A percentile compares a stretch with the other conserved stretches of the same genome.
Evolutionary conservation across 2,888 invertebrate species (phyloP).

Genomic region (Oscheius onirici): DNA sequence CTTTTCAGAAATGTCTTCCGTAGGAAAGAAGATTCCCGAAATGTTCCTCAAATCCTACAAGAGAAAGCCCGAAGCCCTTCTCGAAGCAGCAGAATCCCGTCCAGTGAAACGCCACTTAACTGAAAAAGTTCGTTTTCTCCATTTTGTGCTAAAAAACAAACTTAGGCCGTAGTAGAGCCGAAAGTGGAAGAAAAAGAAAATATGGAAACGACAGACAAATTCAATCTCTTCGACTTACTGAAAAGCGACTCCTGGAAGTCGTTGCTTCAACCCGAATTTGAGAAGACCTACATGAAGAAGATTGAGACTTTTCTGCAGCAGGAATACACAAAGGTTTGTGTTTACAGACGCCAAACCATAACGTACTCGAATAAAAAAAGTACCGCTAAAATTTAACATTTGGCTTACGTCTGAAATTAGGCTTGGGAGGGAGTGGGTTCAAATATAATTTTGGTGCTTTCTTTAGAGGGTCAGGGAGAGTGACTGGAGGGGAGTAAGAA

Average conservation of each 20-base stretch:
- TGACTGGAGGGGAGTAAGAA: too few species aligned
- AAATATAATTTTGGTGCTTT: too few species aligned
- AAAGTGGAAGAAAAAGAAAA: neutral
- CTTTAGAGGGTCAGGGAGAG: too few species aligned
- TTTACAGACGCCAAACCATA: too few species aligned
- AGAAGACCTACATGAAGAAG: slow-evolving; percentile 68
- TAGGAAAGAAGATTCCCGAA: slow-evolving; percentile 38
- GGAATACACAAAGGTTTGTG: slow-evolving; percentile 55
- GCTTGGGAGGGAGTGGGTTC: too few species aligned
- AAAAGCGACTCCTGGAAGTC: slow-evolving; percentile 36
- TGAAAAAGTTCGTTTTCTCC: neutral
- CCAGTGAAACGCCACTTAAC: neutral
- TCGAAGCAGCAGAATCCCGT: slow-evolving; percentile 2
- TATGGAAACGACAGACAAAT: slow-evolving; percentile 6
- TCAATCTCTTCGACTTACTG: slow-evolving; percentile 4
- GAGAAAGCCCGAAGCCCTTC: slow-evolving; percentile 12
- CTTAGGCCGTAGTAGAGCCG: neutral
- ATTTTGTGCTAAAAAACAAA: neutral
- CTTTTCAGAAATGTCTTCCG: slow-evolving; percentile 10
- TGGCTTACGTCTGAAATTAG: neutral
- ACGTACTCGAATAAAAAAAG: too few species aligned
- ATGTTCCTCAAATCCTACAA: slow-evolving; percentile 45
- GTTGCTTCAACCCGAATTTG: slow-evolving; percentile 64
- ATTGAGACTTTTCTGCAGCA: slow-evolving; percentile 65
- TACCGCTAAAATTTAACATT: neutral